phyloP scores from a whole-genome alignment of 2,888 invertebrate genomes.

The Philopedon plagiatum region DNA sequence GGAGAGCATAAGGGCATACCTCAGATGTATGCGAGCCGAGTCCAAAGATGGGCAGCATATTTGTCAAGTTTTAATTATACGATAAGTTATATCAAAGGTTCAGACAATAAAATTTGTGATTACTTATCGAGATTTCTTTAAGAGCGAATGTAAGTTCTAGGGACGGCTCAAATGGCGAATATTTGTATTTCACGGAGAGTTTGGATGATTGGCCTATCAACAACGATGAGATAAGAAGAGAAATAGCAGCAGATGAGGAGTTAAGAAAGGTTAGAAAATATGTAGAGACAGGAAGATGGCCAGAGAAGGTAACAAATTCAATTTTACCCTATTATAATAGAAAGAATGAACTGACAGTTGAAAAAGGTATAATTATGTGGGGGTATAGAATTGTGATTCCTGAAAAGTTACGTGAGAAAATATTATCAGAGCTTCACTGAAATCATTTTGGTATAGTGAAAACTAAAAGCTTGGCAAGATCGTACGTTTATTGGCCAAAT shows the following conservation, averaged over 20 bases:
- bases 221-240: not conserved
- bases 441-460: conserved; percentile 56
- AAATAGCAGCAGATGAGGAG: not conserved
- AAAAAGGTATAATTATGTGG: conserved; percentile 51
- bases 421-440: conserved; percentile 54
- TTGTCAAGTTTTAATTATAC: too few species aligned
- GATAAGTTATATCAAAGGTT: too few species aligned
- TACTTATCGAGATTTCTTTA: conserved; percentile 40
- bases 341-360: conserved; percentile 41
- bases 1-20: conserved; percentile 15
- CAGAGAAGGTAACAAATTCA: not conserved
- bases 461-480: conserved; percentile 54
- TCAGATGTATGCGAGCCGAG: not conserved
- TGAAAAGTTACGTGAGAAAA: conserved; percentile 33
- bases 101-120: not conserved
- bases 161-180: not conserved
- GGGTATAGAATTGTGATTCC: conserved; percentile 56
- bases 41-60: too few species aligned
- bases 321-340: not conserved
- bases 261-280: not conserved
- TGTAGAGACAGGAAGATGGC: not conserved
- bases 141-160: too few species aligned
- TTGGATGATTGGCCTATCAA: not conserved
- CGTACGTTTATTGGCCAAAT: conserved; percentile 56
- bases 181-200: not conserved